Conservation (phyloP, 1,140 invertebrate genomes). For the Tetranychus cinnabarinus region DNA sequence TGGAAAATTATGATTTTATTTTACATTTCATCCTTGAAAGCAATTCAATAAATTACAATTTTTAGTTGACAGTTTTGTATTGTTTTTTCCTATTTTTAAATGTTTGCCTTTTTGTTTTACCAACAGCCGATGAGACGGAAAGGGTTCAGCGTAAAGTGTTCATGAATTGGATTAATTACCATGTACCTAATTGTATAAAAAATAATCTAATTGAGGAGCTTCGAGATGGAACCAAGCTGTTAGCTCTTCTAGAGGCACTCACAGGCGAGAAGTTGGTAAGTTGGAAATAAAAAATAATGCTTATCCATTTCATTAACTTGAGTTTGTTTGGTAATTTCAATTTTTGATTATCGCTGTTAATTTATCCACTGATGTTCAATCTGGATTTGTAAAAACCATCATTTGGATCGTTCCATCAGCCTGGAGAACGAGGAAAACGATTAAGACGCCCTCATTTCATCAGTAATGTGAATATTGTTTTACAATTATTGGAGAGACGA, state of each 20-base stretch:
- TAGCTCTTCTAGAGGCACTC: not conserved
- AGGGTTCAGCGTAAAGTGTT: not conserved
- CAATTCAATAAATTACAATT: too few relatives aligned
- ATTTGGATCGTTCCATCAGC: not conserved
- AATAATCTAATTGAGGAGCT: not conserved
- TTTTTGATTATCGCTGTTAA: too few relatives aligned
- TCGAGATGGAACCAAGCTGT: not conserved
- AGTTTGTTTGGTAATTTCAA: too few relatives aligned
- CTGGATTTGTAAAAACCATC: too few relatives aligned
- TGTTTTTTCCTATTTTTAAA: not conserved
- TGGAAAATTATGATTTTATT: too few relatives aligned
- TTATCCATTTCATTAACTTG: too few relatives aligned
- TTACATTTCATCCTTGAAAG: too few relatives aligned
- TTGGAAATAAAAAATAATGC: not conserved
- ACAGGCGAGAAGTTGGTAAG: constrained; percentile 1
- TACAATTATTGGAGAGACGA: not conserved
- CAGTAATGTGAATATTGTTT: not conserved
- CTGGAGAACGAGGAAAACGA: not conserved
- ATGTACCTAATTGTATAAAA: not conserved
- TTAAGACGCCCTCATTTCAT: not conserved
- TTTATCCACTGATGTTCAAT: too few relatives aligned
- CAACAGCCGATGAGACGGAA: not conserved
- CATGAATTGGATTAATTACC: constrained; percentile 1
- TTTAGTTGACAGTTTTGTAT: too few relatives aligned
- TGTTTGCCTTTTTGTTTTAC: not conserved